Base-by-base conservation (phyloP, 2,888 invertebrate genomes). In the Patella depressa region DNA sequence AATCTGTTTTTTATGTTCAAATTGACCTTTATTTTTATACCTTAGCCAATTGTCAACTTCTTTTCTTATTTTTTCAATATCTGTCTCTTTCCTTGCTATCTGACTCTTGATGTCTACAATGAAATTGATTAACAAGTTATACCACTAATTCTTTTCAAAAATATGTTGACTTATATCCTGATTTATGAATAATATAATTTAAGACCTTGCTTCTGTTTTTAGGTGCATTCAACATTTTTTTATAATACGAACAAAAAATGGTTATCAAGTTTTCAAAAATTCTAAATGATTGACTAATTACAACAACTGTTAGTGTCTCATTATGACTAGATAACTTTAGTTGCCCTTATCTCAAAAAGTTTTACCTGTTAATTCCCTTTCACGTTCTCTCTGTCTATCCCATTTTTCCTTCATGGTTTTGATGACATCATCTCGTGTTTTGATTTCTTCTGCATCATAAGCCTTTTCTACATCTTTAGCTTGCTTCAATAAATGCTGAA, bases 401-500 rank as follows among this genome's bases (percentile, higher is more conserved):
- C 90, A 91, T 76, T 88, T 89, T 45, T 88, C 86, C 81, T 87
- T 89, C 90, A 91, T 89, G 45, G 84, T 82, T 17, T 77, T 76
- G 4, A 88, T 85, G 0, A 91, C 90, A 82, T 89, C 85, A 15
- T 87, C 87, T 74, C 89, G 87, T 12, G 84, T 83, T 57, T 84
- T 85, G 2, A 84, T 79, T 19, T 86, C 87, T 74, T 88, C 88
- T 3, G 79, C 84, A 34, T 80, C 83, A 77, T 88, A 85, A 55
- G 86, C 65, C 55, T 85, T 86, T 57, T 89, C 87, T 45, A 85
- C 85, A 59, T 87, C 88, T 76, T 88, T 87, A 4, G 89, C 86
- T 71, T 89, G 87, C 74, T 87, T 87, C 78, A 91, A 80, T 75
- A 91, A 79, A 72, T 89, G 85, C 54, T 88, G 83, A 17, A 90